Evolutionary conservation across 2,888 invertebrate genomes (phyloP).

Genomic region (Chloroclystis v-ata): DNA sequence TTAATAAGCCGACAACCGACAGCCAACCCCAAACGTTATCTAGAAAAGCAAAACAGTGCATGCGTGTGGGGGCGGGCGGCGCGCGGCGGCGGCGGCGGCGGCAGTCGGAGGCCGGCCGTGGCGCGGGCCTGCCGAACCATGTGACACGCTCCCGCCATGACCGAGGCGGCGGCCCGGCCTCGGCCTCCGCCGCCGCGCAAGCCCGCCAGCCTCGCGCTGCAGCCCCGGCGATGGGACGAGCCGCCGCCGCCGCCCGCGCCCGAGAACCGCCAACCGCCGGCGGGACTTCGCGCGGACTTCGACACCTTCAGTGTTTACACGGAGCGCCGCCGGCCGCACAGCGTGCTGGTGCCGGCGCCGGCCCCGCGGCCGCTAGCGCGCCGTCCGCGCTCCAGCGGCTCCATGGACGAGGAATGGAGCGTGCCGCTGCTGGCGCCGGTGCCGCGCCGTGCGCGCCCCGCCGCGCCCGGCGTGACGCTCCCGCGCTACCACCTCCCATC

Average conservation of each 20-base stretch:
- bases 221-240: constrained; percentile 63
- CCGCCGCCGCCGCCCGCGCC: constrained; percentile 76
- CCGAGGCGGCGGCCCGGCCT: constrained; percentile 71
- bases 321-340: constrained; percentile 72
- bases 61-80: constrained; percentile 46
- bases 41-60: constrained; percentile 19
- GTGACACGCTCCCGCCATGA: constrained; percentile 60
- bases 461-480: constrained; percentile 57
- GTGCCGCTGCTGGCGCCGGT: constrained; percentile 76
- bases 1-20: constrained; percentile 2
- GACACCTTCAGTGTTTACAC: constrained; percentile 75
- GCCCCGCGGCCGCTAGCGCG: constrained; percentile 51
- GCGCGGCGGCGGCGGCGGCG: constrained; percentile 46
- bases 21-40: constrained; percentile 13
- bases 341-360: constrained; percentile 68
- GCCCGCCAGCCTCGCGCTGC: constrained; percentile 63
- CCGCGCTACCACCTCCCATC: constrained; percentile 76
- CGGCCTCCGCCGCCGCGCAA: constrained; percentile 75
- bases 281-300: constrained; percentile 56
- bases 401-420: constrained; percentile 63
- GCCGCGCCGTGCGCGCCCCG: constrained; percentile 72
- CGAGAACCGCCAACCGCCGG: constrained; percentile 40
- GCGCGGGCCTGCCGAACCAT: constrained; percentile 52
- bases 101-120: constrained; percentile 47
- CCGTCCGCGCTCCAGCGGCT: constrained; percentile 81